Conservation (phyloP, 1,140 invertebrate genomes). For the Drosophila mojavensis region DNA sequence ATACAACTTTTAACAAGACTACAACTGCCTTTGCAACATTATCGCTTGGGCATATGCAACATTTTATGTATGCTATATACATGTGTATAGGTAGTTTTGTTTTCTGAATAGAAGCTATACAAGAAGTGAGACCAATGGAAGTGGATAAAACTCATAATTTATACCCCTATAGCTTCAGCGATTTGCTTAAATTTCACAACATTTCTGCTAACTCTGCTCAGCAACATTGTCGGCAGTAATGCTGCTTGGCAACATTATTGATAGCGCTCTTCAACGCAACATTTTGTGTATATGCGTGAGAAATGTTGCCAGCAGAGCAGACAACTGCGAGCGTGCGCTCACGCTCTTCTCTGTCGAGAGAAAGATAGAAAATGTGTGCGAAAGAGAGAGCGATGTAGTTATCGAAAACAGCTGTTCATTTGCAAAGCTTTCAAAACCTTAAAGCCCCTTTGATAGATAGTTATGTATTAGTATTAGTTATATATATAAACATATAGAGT, state of each 20-base stretch:
- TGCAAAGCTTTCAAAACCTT: constrained; percentile 21
- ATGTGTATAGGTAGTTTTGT: not conserved
- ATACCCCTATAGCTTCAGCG: too few species aligned
- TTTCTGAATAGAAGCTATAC: not conserved
- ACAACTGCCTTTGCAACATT: constrained; percentile 1
- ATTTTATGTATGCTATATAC: not conserved
- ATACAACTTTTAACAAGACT: not conserved
- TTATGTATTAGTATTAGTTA: not conserved
- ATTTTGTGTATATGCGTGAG: not conserved
- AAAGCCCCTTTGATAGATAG: constrained; percentile 20
- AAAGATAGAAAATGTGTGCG: too few species aligned
- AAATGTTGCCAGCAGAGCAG: constrained; percentile 33
- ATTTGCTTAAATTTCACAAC: too few species aligned
- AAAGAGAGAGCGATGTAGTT: not conserved
- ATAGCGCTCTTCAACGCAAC: not conserved
- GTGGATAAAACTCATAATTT: too few species aligned
- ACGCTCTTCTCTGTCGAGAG: constrained; percentile 1
- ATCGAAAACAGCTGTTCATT: constrained; percentile 53
- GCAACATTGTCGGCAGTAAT: not conserved
- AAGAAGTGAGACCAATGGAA: not conserved
- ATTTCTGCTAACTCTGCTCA: too few species aligned
- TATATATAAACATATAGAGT: not conserved
- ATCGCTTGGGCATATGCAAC: not conserved
- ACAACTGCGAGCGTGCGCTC: constrained; percentile 1
- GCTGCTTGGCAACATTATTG: not conserved